Evolutionary conservation across 1,140 invertebrate genomes (phyloP).

Genomic region (Drosophila pectinifera): DNA sequence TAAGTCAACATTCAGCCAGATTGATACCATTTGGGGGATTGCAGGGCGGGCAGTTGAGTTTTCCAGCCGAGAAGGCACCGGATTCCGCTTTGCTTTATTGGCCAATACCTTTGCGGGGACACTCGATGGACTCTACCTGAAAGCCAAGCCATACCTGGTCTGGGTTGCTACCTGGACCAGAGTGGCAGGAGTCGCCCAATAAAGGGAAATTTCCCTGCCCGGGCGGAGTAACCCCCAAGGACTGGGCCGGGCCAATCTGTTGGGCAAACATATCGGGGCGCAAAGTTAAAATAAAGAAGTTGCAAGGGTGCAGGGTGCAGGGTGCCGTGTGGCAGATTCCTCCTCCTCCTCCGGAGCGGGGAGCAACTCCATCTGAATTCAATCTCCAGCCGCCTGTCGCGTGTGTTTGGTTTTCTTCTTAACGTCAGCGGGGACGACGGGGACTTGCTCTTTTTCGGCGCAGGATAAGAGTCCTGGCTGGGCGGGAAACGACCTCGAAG

Average conservation of each 20-base stretch:
- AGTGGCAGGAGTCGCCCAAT: too few relatives aligned
- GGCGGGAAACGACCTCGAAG: constrained; percentile 17
- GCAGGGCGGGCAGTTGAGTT: constrained; percentile 3
- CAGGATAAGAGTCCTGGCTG: constrained; percentile 7
- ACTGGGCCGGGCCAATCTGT: constrained; percentile 27
- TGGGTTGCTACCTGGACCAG: constrained; percentile 9
- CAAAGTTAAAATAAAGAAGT: constrained; percentile 28
- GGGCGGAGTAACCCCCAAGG: constrained; percentile 29
- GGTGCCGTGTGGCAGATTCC: background rate
- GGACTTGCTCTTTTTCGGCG: constrained; percentile 61
- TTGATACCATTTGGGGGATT: constrained; percentile 9
- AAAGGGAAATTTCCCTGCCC: constrained; percentile 19
- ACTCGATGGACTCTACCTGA: constrained; percentile 14
- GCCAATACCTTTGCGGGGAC: background rate
- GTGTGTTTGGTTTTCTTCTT: constrained; percentile 78
- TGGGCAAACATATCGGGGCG: constrained; percentile 44
- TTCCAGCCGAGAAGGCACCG: background rate
- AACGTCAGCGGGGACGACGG: constrained; percentile 39
- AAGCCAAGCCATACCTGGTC: background rate
- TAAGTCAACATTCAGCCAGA: background rate
- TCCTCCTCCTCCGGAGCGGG: background rate
- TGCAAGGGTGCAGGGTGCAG: background rate
- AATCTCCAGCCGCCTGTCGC: constrained; percentile 61
- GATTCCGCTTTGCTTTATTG: background rate
- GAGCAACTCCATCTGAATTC: constrained; percentile 67